phyloP scores from a whole-genome alignment of 2,888 invertebrate species.

The Pandemis heparana region DNA sequence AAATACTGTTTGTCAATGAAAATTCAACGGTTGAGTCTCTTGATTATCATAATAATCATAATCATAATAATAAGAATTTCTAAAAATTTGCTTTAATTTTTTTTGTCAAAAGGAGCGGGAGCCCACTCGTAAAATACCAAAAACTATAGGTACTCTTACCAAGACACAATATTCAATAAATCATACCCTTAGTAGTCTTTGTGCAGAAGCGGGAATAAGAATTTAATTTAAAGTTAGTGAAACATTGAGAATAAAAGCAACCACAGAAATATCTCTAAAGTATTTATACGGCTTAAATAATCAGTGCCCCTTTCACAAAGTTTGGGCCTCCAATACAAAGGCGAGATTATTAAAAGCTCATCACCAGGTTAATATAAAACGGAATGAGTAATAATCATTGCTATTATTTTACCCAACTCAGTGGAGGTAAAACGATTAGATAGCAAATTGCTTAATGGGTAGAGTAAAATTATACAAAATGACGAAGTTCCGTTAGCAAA shows the following conservation, averaged over 20 bases:
- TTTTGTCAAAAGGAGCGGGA: no score
- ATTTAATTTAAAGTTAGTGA: conserved; percentile 35
- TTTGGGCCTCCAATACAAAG: conserved; percentile 30
- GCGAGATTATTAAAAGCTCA: conserved; percentile 41
- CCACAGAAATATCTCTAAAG: conserved; percentile 38
- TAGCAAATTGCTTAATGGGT: conserved; percentile 7
- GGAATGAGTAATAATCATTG: conserved; percentile 36
- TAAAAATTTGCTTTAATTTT: no score
- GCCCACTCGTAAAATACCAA: background rate
- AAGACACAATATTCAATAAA: background rate
- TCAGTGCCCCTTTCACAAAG: conserved; percentile 40
- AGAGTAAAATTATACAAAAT: background rate
- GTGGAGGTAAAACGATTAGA: conserved; percentile 12
- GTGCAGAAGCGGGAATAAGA: conserved; percentile 7
- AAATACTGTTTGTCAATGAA: no score
- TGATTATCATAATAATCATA: no score
- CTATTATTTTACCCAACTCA: conserved; percentile 16
- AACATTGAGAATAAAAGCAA: conserved; percentile 32
- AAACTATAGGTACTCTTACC: background rate
- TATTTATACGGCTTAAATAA: conserved; percentile 42
- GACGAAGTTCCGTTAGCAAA: background rate
- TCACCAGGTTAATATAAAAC: conserved; percentile 29
- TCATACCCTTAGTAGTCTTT: background rate
- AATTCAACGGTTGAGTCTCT: no score
- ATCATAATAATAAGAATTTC: no score